Evolutionary conservation across 1,140 invertebrate species (phyloP).

Genomic region (Augochlora pura): DNA sequence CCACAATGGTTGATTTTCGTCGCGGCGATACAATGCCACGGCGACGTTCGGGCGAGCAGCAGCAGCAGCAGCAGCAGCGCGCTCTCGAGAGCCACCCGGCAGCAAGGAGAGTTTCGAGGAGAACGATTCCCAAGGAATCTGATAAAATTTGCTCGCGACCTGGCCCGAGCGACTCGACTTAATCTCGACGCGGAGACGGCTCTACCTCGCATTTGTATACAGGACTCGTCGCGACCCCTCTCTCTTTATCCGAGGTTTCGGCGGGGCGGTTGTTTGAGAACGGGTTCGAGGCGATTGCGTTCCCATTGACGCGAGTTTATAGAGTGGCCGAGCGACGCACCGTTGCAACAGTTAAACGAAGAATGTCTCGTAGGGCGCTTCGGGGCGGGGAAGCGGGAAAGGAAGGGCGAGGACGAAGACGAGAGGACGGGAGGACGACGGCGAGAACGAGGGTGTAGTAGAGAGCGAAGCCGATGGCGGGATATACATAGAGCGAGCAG

Average conservation of each 20-base stretch:
- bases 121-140: slow-evolving; percentile 29
- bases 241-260: not conserved
- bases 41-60: no score
- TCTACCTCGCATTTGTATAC: slow-evolving; percentile 60
- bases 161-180: slow-evolving; percentile 44
- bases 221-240: slow-evolving; percentile 26
- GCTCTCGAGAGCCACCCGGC: no score
- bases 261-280: slow-evolving; percentile 45
- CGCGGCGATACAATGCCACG: no score
- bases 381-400: no score
- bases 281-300: slow-evolving; percentile 66
- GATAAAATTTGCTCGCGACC: slow-evolving; percentile 41
- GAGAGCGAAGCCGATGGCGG: slow-evolving; percentile 9
- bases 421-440: not conserved
- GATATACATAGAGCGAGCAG: slow-evolving; percentile 67
- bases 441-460: no score
- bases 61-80: no score
- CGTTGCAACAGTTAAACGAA: not conserved
- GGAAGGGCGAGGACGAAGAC: not conserved
- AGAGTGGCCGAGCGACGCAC: slow-evolving; percentile 51
- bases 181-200: slow-evolving; percentile 48
- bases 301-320: slow-evolving; percentile 73
- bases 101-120: not conserved
- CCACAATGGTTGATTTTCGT: no score
- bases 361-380: no score